phyloP scores from a whole-genome alignment of 2,888 invertebrate genomes.

The Noctua janthina region DNA sequence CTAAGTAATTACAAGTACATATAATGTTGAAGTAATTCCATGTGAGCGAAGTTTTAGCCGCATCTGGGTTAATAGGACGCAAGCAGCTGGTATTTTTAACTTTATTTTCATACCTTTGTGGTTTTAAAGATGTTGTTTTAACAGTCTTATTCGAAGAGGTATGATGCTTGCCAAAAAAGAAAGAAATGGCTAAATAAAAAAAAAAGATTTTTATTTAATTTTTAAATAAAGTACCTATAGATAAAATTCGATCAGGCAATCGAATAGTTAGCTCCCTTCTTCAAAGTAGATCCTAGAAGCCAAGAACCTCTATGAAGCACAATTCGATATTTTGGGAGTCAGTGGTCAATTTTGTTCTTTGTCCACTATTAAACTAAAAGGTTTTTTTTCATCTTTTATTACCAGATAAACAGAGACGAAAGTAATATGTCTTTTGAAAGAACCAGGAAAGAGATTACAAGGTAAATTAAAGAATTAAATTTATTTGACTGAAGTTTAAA shows the following conservation, averaged over 20 bases:
- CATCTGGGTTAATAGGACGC: constrained; percentile 52
- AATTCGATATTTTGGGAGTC: not conserved
- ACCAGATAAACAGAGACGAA: no score
- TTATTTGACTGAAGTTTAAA: not conserved
- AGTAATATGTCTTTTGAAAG: not conserved
- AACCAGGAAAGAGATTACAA: not conserved
- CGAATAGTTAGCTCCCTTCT: not conserved
- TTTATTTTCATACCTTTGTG: constrained; percentile 21
- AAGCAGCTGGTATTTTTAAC: constrained; percentile 25
- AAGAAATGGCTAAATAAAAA: not conserved
- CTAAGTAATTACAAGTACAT: constrained; percentile 56
- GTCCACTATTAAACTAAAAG: no score
- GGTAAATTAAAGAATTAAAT: not conserved
- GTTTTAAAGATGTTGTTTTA: not conserved
- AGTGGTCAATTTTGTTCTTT: not conserved
- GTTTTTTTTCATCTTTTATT: no score
- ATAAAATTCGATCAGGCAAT: not conserved
- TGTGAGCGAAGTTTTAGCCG: constrained; percentile 40
- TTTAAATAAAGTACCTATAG: not conserved
- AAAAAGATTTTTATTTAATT: no score
- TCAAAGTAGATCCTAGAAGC: not conserved
- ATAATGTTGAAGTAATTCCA: constrained; percentile 35
- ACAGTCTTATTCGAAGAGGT: not conserved
- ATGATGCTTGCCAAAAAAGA: not conserved
- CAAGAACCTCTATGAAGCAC: not conserved